phyloP scores from a whole-genome alignment of 1,140 invertebrate species.

The Sesamia nonagrioides region DNA sequence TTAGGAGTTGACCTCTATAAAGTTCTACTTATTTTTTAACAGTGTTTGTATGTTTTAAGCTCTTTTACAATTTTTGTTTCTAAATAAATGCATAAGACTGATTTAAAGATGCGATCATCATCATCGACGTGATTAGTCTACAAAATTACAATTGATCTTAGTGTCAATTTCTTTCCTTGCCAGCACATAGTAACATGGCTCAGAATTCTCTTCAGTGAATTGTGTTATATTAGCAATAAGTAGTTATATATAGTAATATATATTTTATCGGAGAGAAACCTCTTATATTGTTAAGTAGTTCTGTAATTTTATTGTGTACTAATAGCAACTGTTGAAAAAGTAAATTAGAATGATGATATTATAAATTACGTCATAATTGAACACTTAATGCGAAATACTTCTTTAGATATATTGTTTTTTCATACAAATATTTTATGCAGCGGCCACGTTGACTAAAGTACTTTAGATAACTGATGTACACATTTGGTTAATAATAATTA shows the following conservation, averaged over 20 bases:
- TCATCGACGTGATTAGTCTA: constrained; percentile 36
- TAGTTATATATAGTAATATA: constrained; percentile 53
- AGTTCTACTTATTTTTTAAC: constrained; percentile 13
- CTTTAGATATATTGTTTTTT: no score
- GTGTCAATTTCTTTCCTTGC: constrained; percentile 64
- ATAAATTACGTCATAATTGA: no score
- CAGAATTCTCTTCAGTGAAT: constrained; percentile 60
- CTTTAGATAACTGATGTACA: no score
- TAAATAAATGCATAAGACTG: constrained; percentile 51
- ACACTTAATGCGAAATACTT: no score
- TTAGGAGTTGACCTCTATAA: constrained; percentile 16
- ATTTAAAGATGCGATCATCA: constrained; percentile 35
- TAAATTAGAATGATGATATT: no score
- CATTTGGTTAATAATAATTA: no score
- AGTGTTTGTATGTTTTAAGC: constrained; percentile 19
- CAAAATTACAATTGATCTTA: constrained; percentile 59
- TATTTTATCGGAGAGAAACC: constrained; percentile 57
- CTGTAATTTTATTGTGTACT: no score
- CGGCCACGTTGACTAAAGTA: no score
- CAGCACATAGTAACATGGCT: constrained; percentile 59
- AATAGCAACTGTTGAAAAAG: no score
- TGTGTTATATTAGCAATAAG: constrained; percentile 65
- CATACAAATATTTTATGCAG: no score
- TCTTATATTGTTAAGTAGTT: no score
- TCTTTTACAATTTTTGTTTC: constrained; percentile 23